Conservation (phyloP, 2,113 vertebrate species). For the Archocentrus centrarchus region DNA sequence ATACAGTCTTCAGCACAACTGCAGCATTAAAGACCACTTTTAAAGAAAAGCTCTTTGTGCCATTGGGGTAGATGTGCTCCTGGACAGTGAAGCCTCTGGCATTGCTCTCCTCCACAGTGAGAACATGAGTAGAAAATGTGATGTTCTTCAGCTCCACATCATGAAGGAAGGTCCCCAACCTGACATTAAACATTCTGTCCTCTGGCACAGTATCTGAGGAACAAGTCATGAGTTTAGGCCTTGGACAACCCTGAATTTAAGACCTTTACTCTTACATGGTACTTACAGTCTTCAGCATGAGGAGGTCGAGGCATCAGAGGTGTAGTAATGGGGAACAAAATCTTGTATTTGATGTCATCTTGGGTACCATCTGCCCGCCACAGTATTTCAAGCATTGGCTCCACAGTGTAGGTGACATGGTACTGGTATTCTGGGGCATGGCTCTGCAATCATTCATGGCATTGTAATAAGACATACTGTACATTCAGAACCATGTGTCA, state of each 20-base stretch:
- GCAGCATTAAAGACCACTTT: conserved; percentile 75
- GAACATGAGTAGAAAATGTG: conserved; percentile 66
- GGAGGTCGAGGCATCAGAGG: conserved; percentile 64
- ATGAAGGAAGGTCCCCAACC: conserved; percentile 80
- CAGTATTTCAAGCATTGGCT: conserved; percentile 80
- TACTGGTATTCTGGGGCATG: conserved; percentile 74
- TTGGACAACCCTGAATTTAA: accelerated
- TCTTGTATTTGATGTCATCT: conserved; percentile 75
- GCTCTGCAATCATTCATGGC: conserved; percentile 72
- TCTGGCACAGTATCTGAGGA: conserved; percentile 71
- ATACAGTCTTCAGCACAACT: conserved; percentile 78
- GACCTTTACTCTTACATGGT: not conserved
- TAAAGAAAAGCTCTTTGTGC: conserved; percentile 75
- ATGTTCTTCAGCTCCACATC: conserved; percentile 84
- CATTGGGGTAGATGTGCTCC: conserved; percentile 69
- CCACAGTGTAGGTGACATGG: conserved; percentile 73
- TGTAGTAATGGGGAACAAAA: conserved; percentile 79
- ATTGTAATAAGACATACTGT: conserved; percentile 41
- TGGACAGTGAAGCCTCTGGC: conserved; percentile 69
- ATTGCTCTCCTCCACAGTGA: conserved; percentile 72
- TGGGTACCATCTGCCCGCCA: conserved; percentile 60
- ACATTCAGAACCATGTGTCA: not conserved
- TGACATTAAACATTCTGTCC: conserved; percentile 67
- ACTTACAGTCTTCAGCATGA: conserved; percentile 64
- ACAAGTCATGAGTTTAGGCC: accelerated